Evolutionary conservation across 1,140 invertebrate genomes (phyloP).

Genomic region (Drosophila varians): DNA sequence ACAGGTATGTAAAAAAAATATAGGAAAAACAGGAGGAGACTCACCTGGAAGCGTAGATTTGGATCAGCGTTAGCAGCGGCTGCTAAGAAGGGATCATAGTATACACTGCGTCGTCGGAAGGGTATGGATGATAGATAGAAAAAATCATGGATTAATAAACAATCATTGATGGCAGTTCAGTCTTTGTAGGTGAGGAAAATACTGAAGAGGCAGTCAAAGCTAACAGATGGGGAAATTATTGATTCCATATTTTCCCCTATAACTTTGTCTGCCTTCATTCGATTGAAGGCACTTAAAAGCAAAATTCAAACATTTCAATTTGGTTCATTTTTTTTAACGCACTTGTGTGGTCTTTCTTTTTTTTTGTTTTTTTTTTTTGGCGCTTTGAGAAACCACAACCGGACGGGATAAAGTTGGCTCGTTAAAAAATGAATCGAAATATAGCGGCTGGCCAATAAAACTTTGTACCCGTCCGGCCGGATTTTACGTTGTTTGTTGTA

Average conservation of each 20-base stretch:
- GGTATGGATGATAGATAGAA: slow-evolving; percentile 79
- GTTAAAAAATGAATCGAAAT: slow-evolving; percentile 20
- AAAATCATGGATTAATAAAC: slow-evolving; percentile 62
- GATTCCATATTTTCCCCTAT: neutral
- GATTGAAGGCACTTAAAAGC: slow-evolving; percentile 68
- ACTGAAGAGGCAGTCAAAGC: slow-evolving; percentile 3
- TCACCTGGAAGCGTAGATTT: slow-evolving; percentile 93
- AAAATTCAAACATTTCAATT: slow-evolving; percentile 74
- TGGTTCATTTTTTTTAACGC: slow-evolving; percentile 68
- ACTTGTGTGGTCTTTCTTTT: slow-evolving; percentile 64
- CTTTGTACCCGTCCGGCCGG: slow-evolving; percentile 25
- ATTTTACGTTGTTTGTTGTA: slow-evolving; percentile 16
- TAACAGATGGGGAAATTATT: neutral
- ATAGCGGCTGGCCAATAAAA: slow-evolving; percentile 42
- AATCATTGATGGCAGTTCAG: neutral
- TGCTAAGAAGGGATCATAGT: slow-evolving; percentile 97
- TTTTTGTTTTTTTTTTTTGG: slow-evolving; percentile 29
- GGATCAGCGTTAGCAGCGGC: slow-evolving; percentile 91
- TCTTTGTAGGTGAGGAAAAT: slow-evolving; percentile 17
- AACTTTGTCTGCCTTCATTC: slow-evolving; percentile 26
- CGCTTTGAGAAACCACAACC: slow-evolving; percentile 27
- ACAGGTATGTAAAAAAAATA: neutral
- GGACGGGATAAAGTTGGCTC: slow-evolving; percentile 13
- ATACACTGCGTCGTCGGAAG: slow-evolving; percentile 88
- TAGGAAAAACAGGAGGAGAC: too few species aligned